Conservation (phyloP, 2,113 vertebrate species). For the Lophotis ruficrista region DNA sequence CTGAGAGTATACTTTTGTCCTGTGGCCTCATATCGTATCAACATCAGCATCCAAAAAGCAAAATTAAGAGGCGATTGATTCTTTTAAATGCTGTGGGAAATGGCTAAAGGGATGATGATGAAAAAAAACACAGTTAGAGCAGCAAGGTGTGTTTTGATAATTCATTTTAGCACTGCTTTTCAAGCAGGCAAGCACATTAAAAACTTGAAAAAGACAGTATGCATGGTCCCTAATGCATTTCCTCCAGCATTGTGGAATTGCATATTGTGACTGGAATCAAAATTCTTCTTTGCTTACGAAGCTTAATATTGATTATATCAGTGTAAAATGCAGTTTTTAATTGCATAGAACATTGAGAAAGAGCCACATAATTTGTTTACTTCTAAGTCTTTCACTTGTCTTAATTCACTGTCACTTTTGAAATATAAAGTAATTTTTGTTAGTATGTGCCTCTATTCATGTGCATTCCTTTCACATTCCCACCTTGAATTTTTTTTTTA, state of each 20-base stretch:
- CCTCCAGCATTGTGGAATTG: background rate
- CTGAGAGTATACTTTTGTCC: background rate
- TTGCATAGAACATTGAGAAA: background rate
- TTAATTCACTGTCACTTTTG: background rate
- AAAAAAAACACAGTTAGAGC: background rate
- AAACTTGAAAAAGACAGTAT: background rate
- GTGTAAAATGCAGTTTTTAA: background rate
- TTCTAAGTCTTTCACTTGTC: background rate
- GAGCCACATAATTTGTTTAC: background rate
- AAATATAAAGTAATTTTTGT: background rate
- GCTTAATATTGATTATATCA: background rate
- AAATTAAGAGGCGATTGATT: background rate
- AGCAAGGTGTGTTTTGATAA: background rate
- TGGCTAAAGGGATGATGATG: background rate
- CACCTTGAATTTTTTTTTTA: background rate
- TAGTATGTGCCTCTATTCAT: background rate
- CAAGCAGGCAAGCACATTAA: background rate
- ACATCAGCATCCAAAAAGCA: background rate
- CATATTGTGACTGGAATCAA: background rate
- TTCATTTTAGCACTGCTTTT: background rate
- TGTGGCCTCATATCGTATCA: accelerated
- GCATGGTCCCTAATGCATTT: background rate
- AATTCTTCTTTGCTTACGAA: background rate
- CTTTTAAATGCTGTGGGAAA: background rate
- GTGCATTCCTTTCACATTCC: background rate